A percentile compares a stretch with the other conserved stretches of the same genome.
Conservation (phyloP, 2,113 vertebrate species). For the Etheostoma cragini region DNA sequence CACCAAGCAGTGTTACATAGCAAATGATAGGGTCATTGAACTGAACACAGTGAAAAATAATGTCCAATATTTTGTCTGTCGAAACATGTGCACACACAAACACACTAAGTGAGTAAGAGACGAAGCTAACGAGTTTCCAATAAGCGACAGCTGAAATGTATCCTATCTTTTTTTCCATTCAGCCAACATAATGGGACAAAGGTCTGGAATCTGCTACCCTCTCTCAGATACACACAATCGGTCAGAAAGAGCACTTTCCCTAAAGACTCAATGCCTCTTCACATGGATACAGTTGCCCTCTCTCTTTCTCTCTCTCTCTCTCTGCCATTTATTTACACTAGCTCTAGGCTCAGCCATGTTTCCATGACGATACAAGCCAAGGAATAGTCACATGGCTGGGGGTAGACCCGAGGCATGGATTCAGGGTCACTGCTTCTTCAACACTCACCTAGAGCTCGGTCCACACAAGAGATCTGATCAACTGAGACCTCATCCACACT, state of each 20-base stretch:
- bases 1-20: not conserved
- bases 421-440: constrained; percentile 53
- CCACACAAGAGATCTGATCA: constrained; percentile 11
- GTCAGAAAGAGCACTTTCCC: constrained; percentile 47
- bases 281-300: constrained; percentile 68
- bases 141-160: constrained; percentile 61
- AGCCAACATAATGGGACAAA: constrained; percentile 64
- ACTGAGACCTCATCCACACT: not conserved
- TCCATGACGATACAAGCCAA: constrained; percentile 80
- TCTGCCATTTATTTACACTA: constrained; percentile 82
- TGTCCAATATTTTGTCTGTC: constrained; percentile 10
- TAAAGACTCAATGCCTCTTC: constrained; percentile 63
- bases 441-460: constrained; percentile 23
- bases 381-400: constrained; percentile 74
- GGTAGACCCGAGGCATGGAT: constrained; percentile 62
- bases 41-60: constrained; percentile 6
- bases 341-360: constrained; percentile 80
- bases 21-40: not conserved
- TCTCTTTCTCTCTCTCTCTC: constrained; percentile 35
- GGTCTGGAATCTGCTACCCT: constrained; percentile 60
- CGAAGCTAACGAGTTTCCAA: constrained; percentile 49
- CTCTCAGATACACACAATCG: constrained; percentile 48
- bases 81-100: constrained; percentile 9
- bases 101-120: constrained; percentile 4
- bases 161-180: constrained; percentile 69